Base-by-base conservation (phyloP, 2,113 vertebrate species). In the Leucopsar rothschildi region DNA sequence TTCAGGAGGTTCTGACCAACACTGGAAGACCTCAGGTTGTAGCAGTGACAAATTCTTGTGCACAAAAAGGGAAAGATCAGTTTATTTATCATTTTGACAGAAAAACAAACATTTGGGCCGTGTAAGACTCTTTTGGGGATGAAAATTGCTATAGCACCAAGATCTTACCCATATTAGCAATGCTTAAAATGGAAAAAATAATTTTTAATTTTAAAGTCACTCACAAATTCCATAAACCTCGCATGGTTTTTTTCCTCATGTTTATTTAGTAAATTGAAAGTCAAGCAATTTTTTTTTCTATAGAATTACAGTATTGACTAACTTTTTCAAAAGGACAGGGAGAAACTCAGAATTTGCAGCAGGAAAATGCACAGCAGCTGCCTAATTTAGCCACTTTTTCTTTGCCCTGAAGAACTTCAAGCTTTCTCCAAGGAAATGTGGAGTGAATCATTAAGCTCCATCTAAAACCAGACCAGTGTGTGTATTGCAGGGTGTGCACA, bases 141-240 rank as follows among this genome's bases (percentile, higher is more conserved):
- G 29, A 24, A 94, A 84, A 86, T 44, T 65, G 49, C 63, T 89
- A 35, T 79, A 28, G 42, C 57, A 89, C 44, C 47, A 89, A 72
- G 29, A 80, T 24, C 19, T 44, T 40, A 25, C 15, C 52, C 24
- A 60, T 87, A 72, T 77, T 66, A 77, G 52, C 1, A 1, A 65
- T 52, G 24, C 27, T 8, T 73, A 60, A 73, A 90, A 33, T 29
- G 35, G 56, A 7, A 52, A 73, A 66, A 69, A 66, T 1, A 11
- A 11, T 40, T 69, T 39, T 11, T 15, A 20, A 39, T 18, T 42
- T 55, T 71, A 5, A 31, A 85, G 39, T n/a, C 8, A 28, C 18
- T 79, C 69, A 23, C 13, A 47, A 77, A 42, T 7, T 19, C 9
- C 1, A 1, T 27, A 31, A 73, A 40, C 5, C 3, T 56, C 23